Percentiles rank a stretch among this genome's conserved stretches.
Evolutionary conservation across 2,797 vertebrate species (phyloP).

Genomic region (Ataeniobius toweri): DNA sequence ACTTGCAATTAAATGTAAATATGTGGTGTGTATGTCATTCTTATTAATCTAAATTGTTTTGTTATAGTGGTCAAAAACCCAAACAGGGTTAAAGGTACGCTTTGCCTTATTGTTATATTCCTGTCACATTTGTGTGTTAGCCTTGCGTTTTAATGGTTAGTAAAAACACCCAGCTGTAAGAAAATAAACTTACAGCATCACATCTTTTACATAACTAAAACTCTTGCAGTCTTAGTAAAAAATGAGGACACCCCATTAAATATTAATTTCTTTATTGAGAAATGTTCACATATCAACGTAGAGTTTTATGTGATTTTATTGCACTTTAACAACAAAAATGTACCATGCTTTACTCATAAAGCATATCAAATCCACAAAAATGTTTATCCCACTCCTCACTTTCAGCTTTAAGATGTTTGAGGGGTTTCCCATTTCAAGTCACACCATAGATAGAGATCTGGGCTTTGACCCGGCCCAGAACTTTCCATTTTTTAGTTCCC

Average conservation of each 20-base stretch:
- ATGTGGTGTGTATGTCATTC: neutral
- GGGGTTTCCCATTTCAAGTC: neutral
- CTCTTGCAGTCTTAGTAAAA: neutral
- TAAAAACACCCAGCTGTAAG: too few relatives aligned
- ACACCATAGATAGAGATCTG: neutral
- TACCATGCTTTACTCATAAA: neutral
- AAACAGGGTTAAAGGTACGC: neutral
- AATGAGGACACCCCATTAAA: neutral
- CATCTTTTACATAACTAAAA: too few relatives aligned
- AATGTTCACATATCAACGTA: neutral
- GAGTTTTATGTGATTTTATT: neutral
- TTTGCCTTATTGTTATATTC: neutral
- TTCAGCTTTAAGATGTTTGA: slow-evolving; percentile 1
- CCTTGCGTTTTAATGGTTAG: too few relatives aligned
- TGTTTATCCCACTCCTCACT: neutral
- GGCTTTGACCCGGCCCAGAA: too few relatives aligned
- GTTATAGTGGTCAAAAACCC: neutral
- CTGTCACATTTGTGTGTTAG: neutral
- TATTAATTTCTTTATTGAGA: neutral
- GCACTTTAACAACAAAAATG: neutral
- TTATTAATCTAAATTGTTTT: neutral
- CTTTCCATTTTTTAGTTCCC: too few relatives aligned
- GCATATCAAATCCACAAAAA: neutral
- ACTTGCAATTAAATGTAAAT: too few relatives aligned
- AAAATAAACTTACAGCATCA: too few relatives aligned